Conservation (phyloP, 2,113 vertebrate genomes). For the Cyprinodon brontotheroides region DNA sequence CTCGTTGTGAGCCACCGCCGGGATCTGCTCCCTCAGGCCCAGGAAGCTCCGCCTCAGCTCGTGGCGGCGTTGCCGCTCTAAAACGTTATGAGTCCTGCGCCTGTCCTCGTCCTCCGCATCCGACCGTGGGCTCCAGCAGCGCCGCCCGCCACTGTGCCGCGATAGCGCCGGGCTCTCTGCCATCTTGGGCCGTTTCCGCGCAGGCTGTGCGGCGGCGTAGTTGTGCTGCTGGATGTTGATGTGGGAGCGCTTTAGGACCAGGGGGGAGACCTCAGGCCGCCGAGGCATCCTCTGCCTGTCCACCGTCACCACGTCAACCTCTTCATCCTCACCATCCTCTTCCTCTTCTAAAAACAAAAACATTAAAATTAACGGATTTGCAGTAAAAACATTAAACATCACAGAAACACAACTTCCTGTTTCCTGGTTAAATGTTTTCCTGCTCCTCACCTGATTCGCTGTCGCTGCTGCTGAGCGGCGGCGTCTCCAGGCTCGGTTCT, state of each 20-base stretch:
- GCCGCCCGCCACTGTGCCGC: slow-evolving; percentile 56
- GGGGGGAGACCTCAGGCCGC: slow-evolving; percentile 76
- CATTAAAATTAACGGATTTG: background rate
- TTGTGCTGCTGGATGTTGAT: slow-evolving; percentile 93
- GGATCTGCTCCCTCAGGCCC: slow-evolving; percentile 88
- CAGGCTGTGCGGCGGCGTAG: slow-evolving; percentile 86
- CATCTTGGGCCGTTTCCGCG: slow-evolving; percentile 81
- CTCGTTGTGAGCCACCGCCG: slow-evolving; percentile 87
- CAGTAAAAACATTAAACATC: background rate
- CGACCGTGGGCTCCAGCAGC: slow-evolving; percentile 84
- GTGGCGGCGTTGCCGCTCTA: slow-evolving; percentile 90
- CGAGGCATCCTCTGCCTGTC: slow-evolving; percentile 79
- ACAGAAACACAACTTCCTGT: background rate
- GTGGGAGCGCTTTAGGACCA: slow-evolving; percentile 90
- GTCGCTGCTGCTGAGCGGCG: slow-evolving; percentile 82
- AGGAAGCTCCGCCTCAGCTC: slow-evolving; percentile 92
- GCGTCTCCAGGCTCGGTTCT: slow-evolving; percentile 59
- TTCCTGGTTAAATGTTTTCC: slow-evolving; percentile 20
- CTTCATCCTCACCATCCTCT: slow-evolving; percentile 85
- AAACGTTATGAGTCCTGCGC: slow-evolving; percentile 90
- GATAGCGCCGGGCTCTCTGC: slow-evolving; percentile 59
- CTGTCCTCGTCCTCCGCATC: slow-evolving; percentile 83
- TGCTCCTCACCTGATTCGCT: slow-evolving; percentile 84
- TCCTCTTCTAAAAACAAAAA: slow-evolving; percentile 71
- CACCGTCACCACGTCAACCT: slow-evolving; percentile 91